Evolutionary conservation across 2,888 invertebrate species (phyloP).

Genomic region (Neria commutata): DNA sequence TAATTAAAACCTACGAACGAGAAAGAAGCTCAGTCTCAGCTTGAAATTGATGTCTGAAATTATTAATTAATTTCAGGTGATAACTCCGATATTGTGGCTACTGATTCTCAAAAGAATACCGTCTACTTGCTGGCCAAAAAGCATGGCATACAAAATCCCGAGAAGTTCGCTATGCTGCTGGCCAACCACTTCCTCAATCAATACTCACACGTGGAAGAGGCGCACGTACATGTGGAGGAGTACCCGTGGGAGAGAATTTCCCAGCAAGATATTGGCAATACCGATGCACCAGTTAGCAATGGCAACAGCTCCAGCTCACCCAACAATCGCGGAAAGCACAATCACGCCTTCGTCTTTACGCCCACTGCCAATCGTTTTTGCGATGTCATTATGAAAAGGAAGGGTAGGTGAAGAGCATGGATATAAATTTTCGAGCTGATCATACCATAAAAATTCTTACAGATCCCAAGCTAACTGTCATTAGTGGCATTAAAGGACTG

Average conservation of each 20-base stretch:
- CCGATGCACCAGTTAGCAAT: slow-evolving; percentile 35
- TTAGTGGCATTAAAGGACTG: slow-evolving; percentile 73
- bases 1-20: no score
- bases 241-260: slow-evolving; percentile 78
- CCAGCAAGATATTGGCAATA: slow-evolving; percentile 62
- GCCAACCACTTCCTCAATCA: slow-evolving; percentile 76
- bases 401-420: slow-evolving; percentile 65
- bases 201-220: slow-evolving; percentile 77
- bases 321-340: slow-evolving; percentile 65
- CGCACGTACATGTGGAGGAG: slow-evolving; percentile 72
- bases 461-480: slow-evolving; percentile 67
- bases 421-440: slow-evolving; percentile 6
- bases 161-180: slow-evolving; percentile 77
- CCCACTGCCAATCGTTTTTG: slow-evolving; percentile 73
- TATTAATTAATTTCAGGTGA: slow-evolving; percentile 62
- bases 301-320: slow-evolving; percentile 35
- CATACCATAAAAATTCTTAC: slow-evolving; percentile 10
- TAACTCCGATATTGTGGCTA: slow-evolving; percentile 80
- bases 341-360: slow-evolving; percentile 77
- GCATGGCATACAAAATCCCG: slow-evolving; percentile 76
- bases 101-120: slow-evolving; percentile 84
- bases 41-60: neutral
- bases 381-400: slow-evolving; percentile 70
- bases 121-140: slow-evolving; percentile 80
- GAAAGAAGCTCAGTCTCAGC: no score